Conservation (phyloP, 2,113 vertebrate species). For the Poeciliopsis prolifica region DNA sequence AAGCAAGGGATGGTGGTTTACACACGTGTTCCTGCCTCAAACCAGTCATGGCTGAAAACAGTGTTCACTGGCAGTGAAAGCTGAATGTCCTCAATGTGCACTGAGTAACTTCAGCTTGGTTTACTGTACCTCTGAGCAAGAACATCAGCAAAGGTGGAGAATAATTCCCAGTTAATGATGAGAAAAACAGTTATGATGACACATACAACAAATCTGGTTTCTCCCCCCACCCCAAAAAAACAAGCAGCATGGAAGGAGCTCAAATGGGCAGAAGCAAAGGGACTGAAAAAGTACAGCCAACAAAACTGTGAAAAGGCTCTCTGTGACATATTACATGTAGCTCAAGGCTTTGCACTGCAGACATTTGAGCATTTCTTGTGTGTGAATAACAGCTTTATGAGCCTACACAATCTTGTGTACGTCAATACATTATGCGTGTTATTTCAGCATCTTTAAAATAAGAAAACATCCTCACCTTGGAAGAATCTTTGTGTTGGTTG, state of each 20-base stretch:
- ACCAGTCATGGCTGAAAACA: constrained; percentile 36
- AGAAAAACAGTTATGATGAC: constrained; percentile 29
- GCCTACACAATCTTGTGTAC: background rate
- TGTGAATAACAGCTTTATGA: background rate
- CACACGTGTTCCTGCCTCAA: constrained; percentile 28
- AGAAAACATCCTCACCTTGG: background rate
- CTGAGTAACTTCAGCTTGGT: constrained; percentile 28
- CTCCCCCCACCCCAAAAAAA: constrained; percentile 16
- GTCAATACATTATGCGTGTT: background rate
- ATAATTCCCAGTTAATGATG: constrained; percentile 17
- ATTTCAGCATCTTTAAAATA: background rate
- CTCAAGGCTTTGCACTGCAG: constrained; percentile 29
- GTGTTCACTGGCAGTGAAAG: constrained; percentile 45
- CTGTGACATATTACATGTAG: constrained; percentile 57
- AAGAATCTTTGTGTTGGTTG: background rate
- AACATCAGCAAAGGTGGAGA: constrained; percentile 9
- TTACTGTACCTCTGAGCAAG: constrained; percentile 23
- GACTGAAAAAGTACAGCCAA: constrained; percentile 54
- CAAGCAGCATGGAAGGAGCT: constrained; percentile 48
- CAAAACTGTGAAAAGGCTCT: constrained; percentile 33
- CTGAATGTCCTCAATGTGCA: constrained; percentile 32
- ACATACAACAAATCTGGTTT: constrained; percentile 41
- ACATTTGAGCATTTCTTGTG: constrained; percentile 42
- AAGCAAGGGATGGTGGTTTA: constrained; percentile 17
- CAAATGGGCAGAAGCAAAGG: constrained; percentile 45